Evolutionary conservation across 2,113 vertebrate species (phyloP).

Genomic region (Phaethon lepturus): DNA sequence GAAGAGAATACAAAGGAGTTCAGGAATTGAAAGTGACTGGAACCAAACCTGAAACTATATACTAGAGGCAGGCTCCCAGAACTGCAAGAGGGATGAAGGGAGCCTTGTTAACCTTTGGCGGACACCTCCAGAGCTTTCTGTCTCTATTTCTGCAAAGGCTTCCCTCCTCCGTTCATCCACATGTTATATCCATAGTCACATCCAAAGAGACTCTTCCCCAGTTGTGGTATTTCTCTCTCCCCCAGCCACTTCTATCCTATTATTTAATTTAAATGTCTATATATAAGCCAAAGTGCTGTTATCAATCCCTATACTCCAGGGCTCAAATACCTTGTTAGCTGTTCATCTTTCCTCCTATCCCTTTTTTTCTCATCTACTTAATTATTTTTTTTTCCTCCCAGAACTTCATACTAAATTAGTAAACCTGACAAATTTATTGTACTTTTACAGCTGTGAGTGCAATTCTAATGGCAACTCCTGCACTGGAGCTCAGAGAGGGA

Average conservation of each 20-base stretch:
- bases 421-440: background rate
- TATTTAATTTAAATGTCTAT: background rate
- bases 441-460: background rate
- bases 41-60: background rate
- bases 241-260: background rate
- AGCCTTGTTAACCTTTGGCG: background rate
- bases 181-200: accelerated
- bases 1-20: background rate
- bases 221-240: background rate
- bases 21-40: background rate
- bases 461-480: background rate
- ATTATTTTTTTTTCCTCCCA: background rate
- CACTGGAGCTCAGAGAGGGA: background rate
- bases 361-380: background rate
- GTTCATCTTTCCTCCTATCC: background rate
- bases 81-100: background rate
- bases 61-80: background rate
- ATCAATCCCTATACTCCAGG: background rate
- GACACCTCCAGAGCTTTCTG: background rate
- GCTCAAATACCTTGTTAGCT: background rate
- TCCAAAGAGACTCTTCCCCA: background rate
- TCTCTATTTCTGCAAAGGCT: background rate
- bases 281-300: background rate
- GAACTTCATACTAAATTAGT: background rate
- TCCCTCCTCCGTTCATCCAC: background rate